Conservation (phyloP, 2,888 invertebrate genomes). For the Pyrrhosoma nymphula region DNA sequence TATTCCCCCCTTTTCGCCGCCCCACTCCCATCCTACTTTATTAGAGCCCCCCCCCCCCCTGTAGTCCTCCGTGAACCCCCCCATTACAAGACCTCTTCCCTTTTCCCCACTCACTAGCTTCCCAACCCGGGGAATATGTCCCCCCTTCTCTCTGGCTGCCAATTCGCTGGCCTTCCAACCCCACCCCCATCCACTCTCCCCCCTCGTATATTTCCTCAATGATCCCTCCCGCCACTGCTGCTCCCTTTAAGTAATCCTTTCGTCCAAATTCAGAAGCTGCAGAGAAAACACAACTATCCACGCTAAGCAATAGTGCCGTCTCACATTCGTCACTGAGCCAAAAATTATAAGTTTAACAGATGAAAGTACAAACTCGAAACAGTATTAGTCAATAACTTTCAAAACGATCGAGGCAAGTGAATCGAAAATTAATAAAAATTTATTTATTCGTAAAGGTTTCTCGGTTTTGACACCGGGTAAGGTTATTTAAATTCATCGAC, state of each 20-base stretch:
- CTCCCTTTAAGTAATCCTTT: not conserved
- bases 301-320: not conserved
- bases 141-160: not conserved
- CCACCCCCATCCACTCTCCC: too few species aligned
- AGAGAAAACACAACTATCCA: not conserved
- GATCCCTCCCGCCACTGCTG: not conserved
- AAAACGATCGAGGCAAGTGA: too few species aligned
- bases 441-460: too few species aligned
- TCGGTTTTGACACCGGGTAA: too few species aligned
- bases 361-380: too few species aligned
- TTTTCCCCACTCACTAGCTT: not conserved
- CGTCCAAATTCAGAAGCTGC: not conserved
- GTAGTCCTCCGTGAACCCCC: not conserved
- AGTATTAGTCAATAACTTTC: too few species aligned
- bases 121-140: not conserved
- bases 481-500: too few species aligned
- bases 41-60: not conserved
- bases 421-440: too few species aligned
- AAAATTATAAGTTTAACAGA: too few species aligned
- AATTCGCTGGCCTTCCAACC: not conserved
- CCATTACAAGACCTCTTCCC: too few species aligned
- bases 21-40: slow-evolving; percentile 17
- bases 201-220: not conserved
- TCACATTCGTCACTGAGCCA: not conserved
- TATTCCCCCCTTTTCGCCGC: slow-evolving; percentile 23